phyloP scores from a whole-genome alignment of 2,113 vertebrate species.

The Bettongia penicillata region DNA sequence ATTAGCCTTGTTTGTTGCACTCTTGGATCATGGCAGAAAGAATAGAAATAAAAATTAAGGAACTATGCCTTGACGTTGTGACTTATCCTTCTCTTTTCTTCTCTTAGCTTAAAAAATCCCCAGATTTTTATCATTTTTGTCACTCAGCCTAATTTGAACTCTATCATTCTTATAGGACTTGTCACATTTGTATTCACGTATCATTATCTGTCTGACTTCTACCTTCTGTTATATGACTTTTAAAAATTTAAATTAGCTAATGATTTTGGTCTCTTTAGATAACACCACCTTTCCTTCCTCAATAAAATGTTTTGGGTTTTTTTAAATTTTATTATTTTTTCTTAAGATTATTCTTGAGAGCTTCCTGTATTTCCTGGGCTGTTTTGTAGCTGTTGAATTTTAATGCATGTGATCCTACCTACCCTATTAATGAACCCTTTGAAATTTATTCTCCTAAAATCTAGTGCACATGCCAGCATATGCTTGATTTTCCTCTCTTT shows the following conservation, averaged over 20 bases:
- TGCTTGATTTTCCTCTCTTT: background rate
- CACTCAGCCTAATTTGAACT: background rate
- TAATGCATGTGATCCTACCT: background rate
- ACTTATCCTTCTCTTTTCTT: background rate
- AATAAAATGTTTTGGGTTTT: background rate
- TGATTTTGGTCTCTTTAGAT: background rate
- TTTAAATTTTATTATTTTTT: background rate
- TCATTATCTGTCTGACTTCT: background rate
- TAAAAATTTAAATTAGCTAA: background rate
- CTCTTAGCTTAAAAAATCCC: background rate
- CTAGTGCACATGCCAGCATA: background rate
- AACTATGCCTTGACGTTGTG: background rate
- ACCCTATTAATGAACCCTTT: background rate
- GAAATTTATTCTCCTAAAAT: background rate
- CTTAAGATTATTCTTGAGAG: background rate
- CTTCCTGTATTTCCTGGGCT: background rate
- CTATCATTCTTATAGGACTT: background rate
- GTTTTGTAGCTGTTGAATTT: background rate
- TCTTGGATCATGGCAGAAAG: background rate
- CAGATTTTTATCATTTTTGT: background rate
- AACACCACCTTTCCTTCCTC: background rate
- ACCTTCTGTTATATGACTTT: background rate
- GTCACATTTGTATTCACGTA: background rate
- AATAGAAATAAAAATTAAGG: background rate
- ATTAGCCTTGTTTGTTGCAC: no score